Evolutionary conservation across 2,888 invertebrate genomes (phyloP).

Genomic region (Acanthococcus lagerstroemiae): DNA sequence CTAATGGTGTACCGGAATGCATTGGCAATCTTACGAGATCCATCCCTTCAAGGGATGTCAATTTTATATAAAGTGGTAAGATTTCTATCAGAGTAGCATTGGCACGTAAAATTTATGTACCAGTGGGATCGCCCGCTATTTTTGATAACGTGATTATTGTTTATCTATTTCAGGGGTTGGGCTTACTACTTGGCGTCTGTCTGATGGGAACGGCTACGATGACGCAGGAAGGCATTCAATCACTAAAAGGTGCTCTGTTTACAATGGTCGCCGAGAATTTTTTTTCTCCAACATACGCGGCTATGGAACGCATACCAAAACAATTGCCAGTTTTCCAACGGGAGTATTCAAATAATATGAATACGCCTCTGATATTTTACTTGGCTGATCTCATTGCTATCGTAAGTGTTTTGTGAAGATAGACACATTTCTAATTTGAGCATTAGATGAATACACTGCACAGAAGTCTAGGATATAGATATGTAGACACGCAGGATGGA

Average conservation of each 20-base stretch:
- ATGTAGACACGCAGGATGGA: no score
- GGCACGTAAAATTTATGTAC: no score
- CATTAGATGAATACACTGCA: no score
- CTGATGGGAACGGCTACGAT: slow-evolving; percentile 63
- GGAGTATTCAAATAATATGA: slow-evolving; percentile 73
- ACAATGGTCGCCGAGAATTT: slow-evolving; percentile 82
- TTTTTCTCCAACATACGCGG: slow-evolving; percentile 83
- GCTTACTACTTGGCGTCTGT: slow-evolving; percentile 70
- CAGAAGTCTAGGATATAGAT: no score
- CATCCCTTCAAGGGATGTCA: no score
- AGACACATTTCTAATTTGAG: no score
- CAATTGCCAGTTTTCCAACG: slow-evolving; percentile 68
- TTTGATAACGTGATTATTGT: no score
- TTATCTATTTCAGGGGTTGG: slow-evolving; percentile 49
- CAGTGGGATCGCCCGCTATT: no score
- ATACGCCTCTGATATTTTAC: slow-evolving; percentile 70
- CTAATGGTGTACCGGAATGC: slow-evolving; percentile 68
- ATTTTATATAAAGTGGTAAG: no score
- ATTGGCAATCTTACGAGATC: slow-evolving; percentile 65
- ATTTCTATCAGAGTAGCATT: no score
- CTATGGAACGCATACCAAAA: slow-evolving; percentile 71
- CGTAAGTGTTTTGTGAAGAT: no score
- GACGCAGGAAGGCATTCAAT: slow-evolving; percentile 73
- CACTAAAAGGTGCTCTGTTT: slow-evolving; percentile 78
- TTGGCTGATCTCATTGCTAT: slow-evolving; percentile 65